A percentile compares a stretch with the other conserved stretches of the same genome.
Evolutionary conservation across 2,797 vertebrate genomes (phyloP).

Genomic region (Zenarchopterus dispar): DNA sequence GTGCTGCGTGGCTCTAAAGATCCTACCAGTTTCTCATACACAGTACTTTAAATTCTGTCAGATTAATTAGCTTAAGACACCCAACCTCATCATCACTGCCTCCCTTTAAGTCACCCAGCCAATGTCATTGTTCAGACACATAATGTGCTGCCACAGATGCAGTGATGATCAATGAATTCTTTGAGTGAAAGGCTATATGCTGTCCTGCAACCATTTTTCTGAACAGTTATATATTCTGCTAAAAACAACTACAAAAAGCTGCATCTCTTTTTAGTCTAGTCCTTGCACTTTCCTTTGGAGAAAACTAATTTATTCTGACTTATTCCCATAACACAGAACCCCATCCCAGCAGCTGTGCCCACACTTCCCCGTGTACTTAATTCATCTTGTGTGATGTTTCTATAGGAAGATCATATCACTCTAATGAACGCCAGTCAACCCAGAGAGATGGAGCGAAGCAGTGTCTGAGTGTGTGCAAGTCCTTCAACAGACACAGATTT

Average conservation of each 20-base stretch:
- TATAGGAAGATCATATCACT: constrained; percentile 53
- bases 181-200: constrained; percentile 66
- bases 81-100: constrained; percentile 77
- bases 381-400: constrained; percentile 67
- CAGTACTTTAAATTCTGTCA: constrained; percentile 70
- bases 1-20: constrained; percentile 50
- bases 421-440: constrained; percentile 57
- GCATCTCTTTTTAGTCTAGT: constrained; percentile 26
- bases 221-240: constrained; percentile 41
- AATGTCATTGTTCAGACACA: constrained; percentile 78
- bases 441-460: constrained; percentile 29
- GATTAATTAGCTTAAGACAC: constrained; percentile 81
- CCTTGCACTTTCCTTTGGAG: constrained; percentile 26
- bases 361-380: constrained; percentile 48
- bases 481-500: constrained; percentile 41
- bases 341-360: constrained; percentile 48
- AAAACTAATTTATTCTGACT: constrained; percentile 60
- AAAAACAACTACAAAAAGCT: constrained; percentile 40
- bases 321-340: constrained; percentile 51
- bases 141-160: constrained; percentile 76
- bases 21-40: constrained; percentile 63
- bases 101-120: constrained; percentile 73
- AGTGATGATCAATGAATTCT: constrained; percentile 66
- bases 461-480: constrained; percentile 11
- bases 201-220: constrained; percentile 47